Percentiles rank a stretch among this genome's conserved stretches.
Conservation (phyloP, 2,888 invertebrate genomes). For the Rhamnusium bicolor region DNA sequence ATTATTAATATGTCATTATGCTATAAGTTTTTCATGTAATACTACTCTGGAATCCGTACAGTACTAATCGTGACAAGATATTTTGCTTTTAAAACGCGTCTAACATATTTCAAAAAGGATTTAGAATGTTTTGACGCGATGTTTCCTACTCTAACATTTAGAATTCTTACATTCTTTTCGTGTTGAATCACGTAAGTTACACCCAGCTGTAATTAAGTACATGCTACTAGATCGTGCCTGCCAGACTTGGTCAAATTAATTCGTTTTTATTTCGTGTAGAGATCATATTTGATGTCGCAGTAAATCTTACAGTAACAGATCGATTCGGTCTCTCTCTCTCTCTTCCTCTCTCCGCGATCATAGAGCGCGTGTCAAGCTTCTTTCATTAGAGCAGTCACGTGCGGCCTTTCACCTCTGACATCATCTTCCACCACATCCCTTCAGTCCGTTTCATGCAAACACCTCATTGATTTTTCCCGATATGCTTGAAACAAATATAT, state of each 20-base stretch:
- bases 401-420: constrained; percentile 54
- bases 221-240: constrained; percentile 36
- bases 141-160: constrained; percentile 15
- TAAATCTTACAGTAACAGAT: constrained; percentile 16
- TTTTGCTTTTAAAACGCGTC: background rate
- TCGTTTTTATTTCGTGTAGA: constrained; percentile 3
- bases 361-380: constrained; percentile 55
- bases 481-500: background rate
- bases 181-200: constrained; percentile 37
- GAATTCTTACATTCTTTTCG: constrained; percentile 26
- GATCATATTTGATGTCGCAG: constrained; percentile 4
- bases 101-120: constrained; percentile 12
- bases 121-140: constrained; percentile 10
- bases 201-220: constrained; percentile 33
- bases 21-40: no score
- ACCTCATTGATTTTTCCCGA: constrained; percentile 10
- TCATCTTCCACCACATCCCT: constrained; percentile 29
- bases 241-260: constrained; percentile 33
- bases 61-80: background rate
- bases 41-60: background rate
- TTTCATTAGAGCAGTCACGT: constrained; percentile 58
- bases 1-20: no score
- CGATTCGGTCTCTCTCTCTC: background rate
- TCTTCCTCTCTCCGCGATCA: constrained; percentile 15
- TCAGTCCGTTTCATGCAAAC: constrained; percentile 12